These are phyloP conservation scores for Melanostigma gelatinosum DNA, from an alignment of 2,113 vertebrate genomes.

Conservation along the genomic window DNA sequence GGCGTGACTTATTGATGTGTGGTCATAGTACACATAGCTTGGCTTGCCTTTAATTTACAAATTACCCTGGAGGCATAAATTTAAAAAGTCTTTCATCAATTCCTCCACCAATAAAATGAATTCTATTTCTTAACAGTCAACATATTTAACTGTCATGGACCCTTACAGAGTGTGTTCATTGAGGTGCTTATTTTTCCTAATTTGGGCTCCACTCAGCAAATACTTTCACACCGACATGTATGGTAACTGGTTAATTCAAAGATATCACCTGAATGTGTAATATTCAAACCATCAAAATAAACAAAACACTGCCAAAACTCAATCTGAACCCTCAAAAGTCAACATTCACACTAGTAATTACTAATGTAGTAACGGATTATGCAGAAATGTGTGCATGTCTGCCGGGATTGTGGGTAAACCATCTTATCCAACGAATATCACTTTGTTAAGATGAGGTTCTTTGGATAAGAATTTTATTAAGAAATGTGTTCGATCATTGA, in stretches of 20 bases:
- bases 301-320: neutral
- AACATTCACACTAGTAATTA: neutral
- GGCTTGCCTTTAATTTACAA: conserved; percentile 58
- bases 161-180: neutral
- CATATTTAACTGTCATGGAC: neutral
- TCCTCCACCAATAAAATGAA: conserved; percentile 19
- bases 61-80: conserved; percentile 53
- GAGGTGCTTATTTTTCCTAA: neutral
- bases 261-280: neutral
- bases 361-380: neutral
- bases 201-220: conserved; percentile 6
- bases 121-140: conserved; percentile 14
- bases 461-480: neutral
- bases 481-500: neutral
- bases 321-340: neutral
- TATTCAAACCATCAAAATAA: conserved; percentile 29
- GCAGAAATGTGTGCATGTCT: neutral
- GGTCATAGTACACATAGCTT: conserved; percentile 62
- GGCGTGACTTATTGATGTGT: conserved; percentile 56
- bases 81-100: conserved; percentile 35
- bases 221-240: conserved; percentile 3
- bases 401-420: neutral
- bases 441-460: neutral
- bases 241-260: neutral
- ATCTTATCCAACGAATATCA: neutral